Evolutionary conservation across 2,113 vertebrate species (phyloP), one percentile per base, ranked within the genome.

Genomic region (Lagopus muta): DNA sequence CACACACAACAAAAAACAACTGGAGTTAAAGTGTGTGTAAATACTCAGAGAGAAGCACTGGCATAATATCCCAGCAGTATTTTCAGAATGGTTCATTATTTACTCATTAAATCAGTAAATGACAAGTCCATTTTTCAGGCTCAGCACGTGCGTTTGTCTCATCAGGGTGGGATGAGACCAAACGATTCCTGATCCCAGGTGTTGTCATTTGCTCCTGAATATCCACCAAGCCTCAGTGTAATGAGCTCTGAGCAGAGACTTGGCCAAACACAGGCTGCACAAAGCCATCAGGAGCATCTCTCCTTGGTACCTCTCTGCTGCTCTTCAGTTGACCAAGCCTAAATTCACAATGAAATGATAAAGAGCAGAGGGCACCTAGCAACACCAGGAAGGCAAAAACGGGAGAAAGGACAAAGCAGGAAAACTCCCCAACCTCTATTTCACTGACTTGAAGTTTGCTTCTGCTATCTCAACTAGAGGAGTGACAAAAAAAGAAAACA

Each of bases 1-100:
- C 74, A 82, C 85, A 82, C 85, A 95, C 80, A 92, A 48, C 95
- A 96, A 78, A 90, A 93, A 82, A 12, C 54, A 86, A 91, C 34
- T 82, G 76, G 82, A 94, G 40, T 82, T 95, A 81, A 94, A 94
- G 65, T 69, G 57, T n/a, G 79, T 32, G 75, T 58, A 70, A 94
- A 86, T 72, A 91, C 55, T 61, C 88, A 61, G 80, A 77, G 65
- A 92, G 85, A 95, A 84, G 19, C 36, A 52, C 80, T 86, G 82
- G 73, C 79, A 79, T 50, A 75, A 61, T 18, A 84, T 45, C 85
- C 42, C 40, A 47, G 27, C 64, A 83, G 65, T 19, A 52, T 91
- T 94, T 94, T 86, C 76, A 81, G 86, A 90, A 71, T 15, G 90
- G 75, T 62, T 94, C 70, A 38, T 94, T 87, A 95, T 78, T 86